phyloP scores from a whole-genome alignment of 2,888 invertebrate species.

The Eupithecia vulgata region DNA sequence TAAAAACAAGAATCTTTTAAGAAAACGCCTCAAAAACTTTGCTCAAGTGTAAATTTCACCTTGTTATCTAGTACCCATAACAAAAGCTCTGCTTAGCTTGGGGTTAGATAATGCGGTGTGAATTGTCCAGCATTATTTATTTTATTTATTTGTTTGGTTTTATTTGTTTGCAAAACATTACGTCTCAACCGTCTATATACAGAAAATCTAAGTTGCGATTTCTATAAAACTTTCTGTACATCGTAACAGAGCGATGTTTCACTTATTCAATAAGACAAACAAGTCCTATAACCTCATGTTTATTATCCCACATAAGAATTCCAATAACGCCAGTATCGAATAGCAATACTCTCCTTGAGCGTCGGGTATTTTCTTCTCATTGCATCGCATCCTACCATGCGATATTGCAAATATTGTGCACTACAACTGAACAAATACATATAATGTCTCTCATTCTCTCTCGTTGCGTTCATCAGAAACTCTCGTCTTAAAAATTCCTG shows the following conservation, averaged over 20 bases:
- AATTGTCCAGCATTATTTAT: no score
- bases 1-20: no score
- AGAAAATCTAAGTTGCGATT: background rate
- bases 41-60: background rate
- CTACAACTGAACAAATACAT: conserved; percentile 46
- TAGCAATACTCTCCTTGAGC: conserved; percentile 69
- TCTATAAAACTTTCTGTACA: background rate
- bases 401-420: conserved; percentile 75
- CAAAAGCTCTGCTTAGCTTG: no score
- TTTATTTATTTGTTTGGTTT: no score
- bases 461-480: no score
- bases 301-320: conserved; percentile 69
- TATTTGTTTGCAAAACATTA: no score
- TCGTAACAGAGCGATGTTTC: conserved; percentile 37
- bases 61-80: no score
- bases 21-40: no score
- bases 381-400: conserved; percentile 62
- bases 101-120: no score
- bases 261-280: conserved; percentile 41
- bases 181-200: background rate
- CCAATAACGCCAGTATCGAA: conserved; percentile 72
- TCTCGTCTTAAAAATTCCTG: no score
- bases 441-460: no score
- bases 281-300: conserved; percentile 42
- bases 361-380: conserved; percentile 70